Base-by-base conservation (phyloP, 2,797 vertebrate genomes). In the Sylvilagus floridanus region DNA sequence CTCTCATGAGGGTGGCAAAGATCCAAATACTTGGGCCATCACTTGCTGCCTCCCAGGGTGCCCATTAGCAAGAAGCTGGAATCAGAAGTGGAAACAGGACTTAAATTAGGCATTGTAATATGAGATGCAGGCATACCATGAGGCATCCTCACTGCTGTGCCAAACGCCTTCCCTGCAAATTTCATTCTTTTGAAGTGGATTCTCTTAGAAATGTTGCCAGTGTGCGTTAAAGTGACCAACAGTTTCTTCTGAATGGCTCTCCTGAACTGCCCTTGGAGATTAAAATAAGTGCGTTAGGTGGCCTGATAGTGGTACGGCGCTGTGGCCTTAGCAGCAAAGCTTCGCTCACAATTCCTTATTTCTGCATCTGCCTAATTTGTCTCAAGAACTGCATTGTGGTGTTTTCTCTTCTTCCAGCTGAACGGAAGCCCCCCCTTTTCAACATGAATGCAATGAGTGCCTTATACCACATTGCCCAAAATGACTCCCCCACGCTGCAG, bases 391-490 rank as follows among this genome's bases (percentile, higher is more conserved):
- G 62, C 90, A 72, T 98, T 79, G 93, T 92, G 24, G 13, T 76
- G 94, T 90, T 84, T 96, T 90, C 96, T 76, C 95, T 57, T 98
- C 97, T 98, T 98, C 72, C 90, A 99, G 99, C 99, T 97, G 99
- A 99, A 97, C 99, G 99, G 97, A 99, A 99, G 97, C 99, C 99
- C 94, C 99, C 99, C 6, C 98, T 99, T 97, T 99, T 99, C 99
- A 99, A 99, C 98, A 99, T 99, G 99, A 99, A 99, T 76, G 99
- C 99, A 96, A 99, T 99, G 99, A 99, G 99, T 99, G 99, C 99
- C 99, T 99, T 99, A 99, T 99, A 99, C 98, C 99, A 99, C 98
- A 99, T 99, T 97, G 99, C 99, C 98, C 99, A 99, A 99, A 99
- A 99, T 21, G 99, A 99, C 97, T 99, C 99, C 96, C 99, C 99